Evolutionary conservation across 1,140 invertebrate genomes (phyloP), one percentile per base, ranked within the genome.

Genomic region (Euwallacea fornicatus): DNA sequence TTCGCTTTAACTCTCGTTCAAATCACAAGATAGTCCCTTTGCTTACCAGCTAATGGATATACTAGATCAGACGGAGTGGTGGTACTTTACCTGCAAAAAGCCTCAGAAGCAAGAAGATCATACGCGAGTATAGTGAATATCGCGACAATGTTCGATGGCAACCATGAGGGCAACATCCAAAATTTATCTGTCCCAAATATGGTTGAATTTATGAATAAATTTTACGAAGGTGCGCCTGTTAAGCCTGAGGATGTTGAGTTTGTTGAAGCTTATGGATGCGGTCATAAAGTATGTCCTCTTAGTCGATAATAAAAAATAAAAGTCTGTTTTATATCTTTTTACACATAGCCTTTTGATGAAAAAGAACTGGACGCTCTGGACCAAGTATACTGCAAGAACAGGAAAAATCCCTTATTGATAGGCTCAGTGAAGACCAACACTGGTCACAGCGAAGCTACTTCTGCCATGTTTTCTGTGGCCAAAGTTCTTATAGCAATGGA

Each of bases 61-160:
- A 88, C 86, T 0, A 84, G 91, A 11, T 88, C 89, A 9, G 91
- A 93, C 82, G 90, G 93, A 1, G 85, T 97, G n/a, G 87, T 88
- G 7, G 89, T 91, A 0, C 81, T 95, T 44, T 91, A 91, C 74
- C 80, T 98, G 7, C 96, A 98, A 82, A 92, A 91, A 77, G 86
- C 88, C 2, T 88, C 89, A 67, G 83, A 91, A 77, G 92, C 95
- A 0, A 90, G 89, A 77, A 83, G 94, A 61, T 83, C 91, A 3
- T 95, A 95, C 76, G 87, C 87, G 6, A 85, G 83, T 15, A 78
- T 91, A 43, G 76, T 90, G 13, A 85, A 88, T 73, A 83, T 86
- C 2, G 86, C 86, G 69, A 85, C 83, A 13, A 88, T 89, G 76
- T 85, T 84, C 67, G 88, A 91, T 80, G 90, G 90, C 7, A 84